Conservation (phyloP, 2,797 vertebrate species). For the Podarcis siculus region DNA sequence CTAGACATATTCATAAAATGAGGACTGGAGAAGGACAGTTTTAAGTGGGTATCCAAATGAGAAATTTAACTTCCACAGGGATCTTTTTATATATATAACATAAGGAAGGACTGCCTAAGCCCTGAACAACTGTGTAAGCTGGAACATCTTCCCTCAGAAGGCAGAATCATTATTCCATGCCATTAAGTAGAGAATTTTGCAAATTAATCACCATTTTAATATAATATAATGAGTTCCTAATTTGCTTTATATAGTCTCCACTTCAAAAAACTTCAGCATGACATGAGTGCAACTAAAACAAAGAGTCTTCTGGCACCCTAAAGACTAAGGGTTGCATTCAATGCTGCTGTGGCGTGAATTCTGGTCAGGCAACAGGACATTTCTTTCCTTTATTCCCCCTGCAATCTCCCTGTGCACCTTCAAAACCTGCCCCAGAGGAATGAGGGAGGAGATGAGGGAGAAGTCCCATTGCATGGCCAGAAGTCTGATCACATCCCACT, state of each 20-base stretch:
- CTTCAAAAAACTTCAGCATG: not conserved
- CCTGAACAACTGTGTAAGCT: not conserved
- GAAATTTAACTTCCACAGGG: not conserved
- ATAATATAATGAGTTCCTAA: not conserved
- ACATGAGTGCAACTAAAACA: not conserved
- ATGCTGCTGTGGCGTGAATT: no score
- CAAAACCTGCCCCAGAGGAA: no score
- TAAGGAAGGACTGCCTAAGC: not conserved
- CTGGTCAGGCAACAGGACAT: no score
- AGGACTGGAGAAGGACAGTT: conserved; percentile 18
- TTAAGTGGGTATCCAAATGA: conserved; percentile 28
- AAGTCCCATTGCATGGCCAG: no score
- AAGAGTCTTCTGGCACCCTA: no score
- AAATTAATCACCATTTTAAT: conserved; percentile 2
- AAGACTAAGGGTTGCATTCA: no score
- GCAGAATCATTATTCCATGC: not conserved
- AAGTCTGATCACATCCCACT: no score
- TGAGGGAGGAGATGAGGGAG: no score
- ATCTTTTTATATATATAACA: not conserved
- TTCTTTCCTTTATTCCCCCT: no score
- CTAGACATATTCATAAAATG: conserved; percentile 54
- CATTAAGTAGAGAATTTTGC: not conserved
- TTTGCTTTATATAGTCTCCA: not conserved
- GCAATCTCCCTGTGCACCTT: no score
- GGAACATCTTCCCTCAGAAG: not conserved